phyloP scores from a whole-genome alignment of 2,797 vertebrate genomes.

The Labroides dimidiatus region DNA sequence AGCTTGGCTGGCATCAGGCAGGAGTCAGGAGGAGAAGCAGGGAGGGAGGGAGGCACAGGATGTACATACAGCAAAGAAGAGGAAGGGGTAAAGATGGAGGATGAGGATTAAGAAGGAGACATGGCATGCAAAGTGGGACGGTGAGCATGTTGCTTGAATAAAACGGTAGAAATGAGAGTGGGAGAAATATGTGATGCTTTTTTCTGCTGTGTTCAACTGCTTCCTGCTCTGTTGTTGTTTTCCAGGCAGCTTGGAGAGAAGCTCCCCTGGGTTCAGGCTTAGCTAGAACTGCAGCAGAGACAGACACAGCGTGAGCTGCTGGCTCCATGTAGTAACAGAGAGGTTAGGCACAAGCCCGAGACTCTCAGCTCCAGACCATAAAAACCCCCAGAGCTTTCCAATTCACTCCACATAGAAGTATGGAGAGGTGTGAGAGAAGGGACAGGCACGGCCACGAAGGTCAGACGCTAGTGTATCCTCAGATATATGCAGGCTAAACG shows the following conservation, averaged over 20 bases:
- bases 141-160: slow-evolving; percentile 5
- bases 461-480: background rate
- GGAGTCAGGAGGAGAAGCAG: slow-evolving; percentile 47
- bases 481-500: too few relatives aligned
- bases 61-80: slow-evolving; percentile 14
- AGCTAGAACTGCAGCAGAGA: slow-evolving; percentile 60
- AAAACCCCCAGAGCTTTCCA: slow-evolving; percentile 27
- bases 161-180: slow-evolving; percentile 20
- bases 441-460: background rate
- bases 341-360: slow-evolving; percentile 49
- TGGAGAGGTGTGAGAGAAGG: background rate
- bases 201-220: slow-evolving; percentile 62
- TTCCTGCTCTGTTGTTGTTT: slow-evolving; percentile 63
- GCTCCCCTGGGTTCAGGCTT: slow-evolving; percentile 66
- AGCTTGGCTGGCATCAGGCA: slow-evolving; percentile 63
- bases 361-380: slow-evolving; percentile 48
- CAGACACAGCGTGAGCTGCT: slow-evolving; percentile 57
- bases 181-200: slow-evolving; percentile 36
- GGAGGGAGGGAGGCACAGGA: slow-evolving; percentile 1
- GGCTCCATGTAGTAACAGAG: slow-evolving; percentile 54
- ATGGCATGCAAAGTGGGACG: slow-evolving; percentile 7
- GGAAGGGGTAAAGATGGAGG: background rate
- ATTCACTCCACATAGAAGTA: slow-evolving; percentile 26
- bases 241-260: slow-evolving; percentile 54
- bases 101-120: slow-evolving; percentile 4